Evolutionary conservation across 2,888 invertebrate species (phyloP).

Genomic region (Chironomus riparius): DNA sequence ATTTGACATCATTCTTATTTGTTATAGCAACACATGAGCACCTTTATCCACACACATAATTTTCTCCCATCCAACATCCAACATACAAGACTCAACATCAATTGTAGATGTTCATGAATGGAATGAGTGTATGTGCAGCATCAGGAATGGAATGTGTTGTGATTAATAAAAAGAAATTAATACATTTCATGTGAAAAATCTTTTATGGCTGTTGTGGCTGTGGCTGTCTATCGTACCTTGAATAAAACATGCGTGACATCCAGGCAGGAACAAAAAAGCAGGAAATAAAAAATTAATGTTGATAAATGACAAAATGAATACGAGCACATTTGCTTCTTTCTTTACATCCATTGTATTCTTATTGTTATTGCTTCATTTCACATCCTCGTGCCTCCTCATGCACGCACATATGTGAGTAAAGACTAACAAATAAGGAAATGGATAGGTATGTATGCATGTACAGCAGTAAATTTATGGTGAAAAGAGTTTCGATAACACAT

Average conservation of each 20-base stretch:
- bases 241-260: neutral
- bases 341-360: too few species aligned
- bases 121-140: neutral
- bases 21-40: neutral
- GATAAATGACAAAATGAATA: neutral
- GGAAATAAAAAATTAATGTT: too few species aligned
- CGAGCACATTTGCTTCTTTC: neutral
- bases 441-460: neutral
- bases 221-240: neutral
- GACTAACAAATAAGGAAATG: too few species aligned
- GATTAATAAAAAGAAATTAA: neutral
- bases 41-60: too few species aligned
- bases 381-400: too few species aligned
- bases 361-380: too few species aligned
- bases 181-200: too few species aligned
- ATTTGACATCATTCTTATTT: neutral
- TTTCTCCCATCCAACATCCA: too few species aligned
- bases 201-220: neutral
- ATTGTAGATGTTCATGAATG: too few species aligned
- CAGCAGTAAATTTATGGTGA: neutral
- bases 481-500: neutral
- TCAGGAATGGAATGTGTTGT: neutral
- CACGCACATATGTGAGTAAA: too few species aligned
- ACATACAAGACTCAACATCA: too few species aligned
- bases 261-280: too few species aligned